phyloP scores from a whole-genome alignment of 2,888 invertebrate genomes.

The Cremastinae sp. region DNA sequence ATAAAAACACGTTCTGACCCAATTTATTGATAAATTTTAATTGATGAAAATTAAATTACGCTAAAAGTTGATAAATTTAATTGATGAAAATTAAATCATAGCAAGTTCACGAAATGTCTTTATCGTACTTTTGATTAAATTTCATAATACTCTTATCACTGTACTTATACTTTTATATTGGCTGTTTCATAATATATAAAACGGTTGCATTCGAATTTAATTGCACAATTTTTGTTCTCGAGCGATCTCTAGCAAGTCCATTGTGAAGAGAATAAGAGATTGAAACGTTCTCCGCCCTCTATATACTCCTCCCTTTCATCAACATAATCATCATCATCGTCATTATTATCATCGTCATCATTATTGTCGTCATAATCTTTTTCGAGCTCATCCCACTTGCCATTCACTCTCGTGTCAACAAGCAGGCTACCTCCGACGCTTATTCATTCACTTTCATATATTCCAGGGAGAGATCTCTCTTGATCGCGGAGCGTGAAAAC shows the following conservation, averaged over 20 bases:
- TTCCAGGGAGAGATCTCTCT: conserved; percentile 9
- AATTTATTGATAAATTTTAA: too few relatives aligned
- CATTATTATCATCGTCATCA: conserved; percentile 26
- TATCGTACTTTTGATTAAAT: too few relatives aligned
- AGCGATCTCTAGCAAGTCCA: conserved; percentile 49
- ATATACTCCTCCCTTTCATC: conserved; percentile 50
- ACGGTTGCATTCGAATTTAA: conserved; percentile 24
- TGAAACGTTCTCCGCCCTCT: conserved; percentile 55
- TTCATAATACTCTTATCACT: too few relatives aligned
- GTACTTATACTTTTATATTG: conserved; percentile 12
- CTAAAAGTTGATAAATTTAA: too few relatives aligned
- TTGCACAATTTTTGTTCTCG: conserved; percentile 66
- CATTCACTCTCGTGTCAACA: conserved; percentile 37
- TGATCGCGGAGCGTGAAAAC: conserved; percentile 45
- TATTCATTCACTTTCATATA: conserved; percentile 37
- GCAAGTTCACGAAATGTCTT: too few relatives aligned
- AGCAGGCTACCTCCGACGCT: conserved; percentile 22
- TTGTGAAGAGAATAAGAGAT: conserved; percentile 44
- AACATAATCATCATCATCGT: conserved; percentile 27
- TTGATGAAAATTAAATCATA: too few relatives aligned
- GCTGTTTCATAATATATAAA: conserved; percentile 17
- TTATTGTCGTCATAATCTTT: conserved; percentile 41
- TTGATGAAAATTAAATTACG: too few relatives aligned
- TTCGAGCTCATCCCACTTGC: conserved; percentile 41
- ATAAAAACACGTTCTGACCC: too few relatives aligned